These are phyloP conservation scores for Philypnodon macrostomus DNA, from an alignment of 2,797 vertebrate genomes.

Conservation along the genomic window DNA sequence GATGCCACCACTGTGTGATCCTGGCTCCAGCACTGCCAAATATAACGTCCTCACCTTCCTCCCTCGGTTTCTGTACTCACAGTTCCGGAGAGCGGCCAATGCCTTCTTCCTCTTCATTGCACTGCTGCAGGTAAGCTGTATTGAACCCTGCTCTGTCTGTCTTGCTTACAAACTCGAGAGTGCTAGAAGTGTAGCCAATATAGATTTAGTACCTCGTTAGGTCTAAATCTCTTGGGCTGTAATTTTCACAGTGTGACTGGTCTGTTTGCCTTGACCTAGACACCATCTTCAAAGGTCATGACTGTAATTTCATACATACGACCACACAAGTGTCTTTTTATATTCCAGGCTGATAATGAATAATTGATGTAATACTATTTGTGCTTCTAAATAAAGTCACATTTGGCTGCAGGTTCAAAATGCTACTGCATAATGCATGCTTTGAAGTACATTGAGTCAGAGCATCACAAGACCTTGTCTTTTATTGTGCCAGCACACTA, in stretches of 20 bases:
- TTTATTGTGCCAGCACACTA: slow-evolving; percentile 3
- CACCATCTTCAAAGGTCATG: slow-evolving; percentile 36
- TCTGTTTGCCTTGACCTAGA: slow-evolving; percentile 31
- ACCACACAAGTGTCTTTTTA: slow-evolving; percentile 22
- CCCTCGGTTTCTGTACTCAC: slow-evolving; percentile 97
- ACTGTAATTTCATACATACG: slow-evolving; percentile 53
- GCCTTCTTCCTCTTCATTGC: slow-evolving; percentile 99
- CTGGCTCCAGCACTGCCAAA: slow-evolving; percentile 91
- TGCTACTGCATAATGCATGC: slow-evolving; percentile 20
- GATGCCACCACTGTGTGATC: slow-evolving; percentile 15
- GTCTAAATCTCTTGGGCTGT: slow-evolving; percentile 8
- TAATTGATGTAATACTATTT: slow-evolving; percentile 57
- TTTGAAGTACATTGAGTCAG: slow-evolving; percentile 18
- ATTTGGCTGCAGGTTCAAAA: slow-evolving; percentile 26
- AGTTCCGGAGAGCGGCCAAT: slow-evolving; percentile 98
- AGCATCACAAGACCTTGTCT: slow-evolving; percentile 11
- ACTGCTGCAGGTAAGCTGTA: slow-evolving; percentile 90
- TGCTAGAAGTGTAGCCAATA: not conserved
- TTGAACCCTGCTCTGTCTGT: not conserved
- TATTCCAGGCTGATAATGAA: slow-evolving; percentile 49
- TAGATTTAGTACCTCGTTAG: not conserved
- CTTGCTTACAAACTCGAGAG: not conserved
- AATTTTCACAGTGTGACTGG: not conserved
- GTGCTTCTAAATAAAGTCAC: slow-evolving; percentile 26
- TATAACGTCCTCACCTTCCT: slow-evolving; percentile 98